These are phyloP conservation scores for Formica aserva DNA, from an alignment of 2,888 invertebrate species.

Conservation along the genomic window DNA sequence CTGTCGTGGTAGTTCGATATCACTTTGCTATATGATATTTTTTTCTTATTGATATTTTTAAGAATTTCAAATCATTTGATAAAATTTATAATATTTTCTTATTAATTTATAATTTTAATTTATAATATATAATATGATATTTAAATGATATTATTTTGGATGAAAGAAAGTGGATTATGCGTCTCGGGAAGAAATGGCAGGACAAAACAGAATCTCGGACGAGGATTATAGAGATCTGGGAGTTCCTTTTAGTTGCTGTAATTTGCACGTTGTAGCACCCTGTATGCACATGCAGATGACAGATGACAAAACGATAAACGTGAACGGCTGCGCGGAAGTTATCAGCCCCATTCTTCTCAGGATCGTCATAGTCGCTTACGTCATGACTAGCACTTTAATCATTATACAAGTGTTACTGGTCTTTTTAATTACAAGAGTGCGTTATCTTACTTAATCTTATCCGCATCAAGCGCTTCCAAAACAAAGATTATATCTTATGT, in stretches of 20 bases:
- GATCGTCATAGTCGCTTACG: slow-evolving; percentile 79
- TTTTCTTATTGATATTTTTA: not conserved
- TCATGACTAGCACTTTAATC: slow-evolving; percentile 78
- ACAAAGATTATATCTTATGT: not conserved
- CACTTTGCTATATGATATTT: not conserved
- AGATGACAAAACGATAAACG: slow-evolving; percentile 76
- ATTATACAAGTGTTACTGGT: slow-evolving; percentile 76
- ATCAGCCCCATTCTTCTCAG: slow-evolving; percentile 76
- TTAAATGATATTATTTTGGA: not conserved
- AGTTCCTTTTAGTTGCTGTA: slow-evolving; percentile 83
- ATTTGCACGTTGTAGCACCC: slow-evolving; percentile 68
- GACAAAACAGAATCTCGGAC: slow-evolving; percentile 72
- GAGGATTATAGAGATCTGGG: slow-evolving; percentile 71
- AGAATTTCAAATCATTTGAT: not conserved
- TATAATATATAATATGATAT: not conserved
- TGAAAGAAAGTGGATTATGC: slow-evolving; percentile 75
- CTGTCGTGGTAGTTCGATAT: not conserved
- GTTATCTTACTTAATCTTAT: slow-evolving; percentile 17
- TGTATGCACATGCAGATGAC: slow-evolving; percentile 78
- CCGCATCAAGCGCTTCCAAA: not conserved
- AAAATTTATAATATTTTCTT: not conserved
- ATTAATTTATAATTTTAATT: not conserved
- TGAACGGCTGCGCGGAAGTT: slow-evolving; percentile 77
- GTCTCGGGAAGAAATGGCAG: slow-evolving; percentile 73
- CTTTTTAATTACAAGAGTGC: slow-evolving; percentile 75